phyloP scores from a whole-genome alignment of 2,888 invertebrate genomes.

The Micropterix aruncella region DNA sequence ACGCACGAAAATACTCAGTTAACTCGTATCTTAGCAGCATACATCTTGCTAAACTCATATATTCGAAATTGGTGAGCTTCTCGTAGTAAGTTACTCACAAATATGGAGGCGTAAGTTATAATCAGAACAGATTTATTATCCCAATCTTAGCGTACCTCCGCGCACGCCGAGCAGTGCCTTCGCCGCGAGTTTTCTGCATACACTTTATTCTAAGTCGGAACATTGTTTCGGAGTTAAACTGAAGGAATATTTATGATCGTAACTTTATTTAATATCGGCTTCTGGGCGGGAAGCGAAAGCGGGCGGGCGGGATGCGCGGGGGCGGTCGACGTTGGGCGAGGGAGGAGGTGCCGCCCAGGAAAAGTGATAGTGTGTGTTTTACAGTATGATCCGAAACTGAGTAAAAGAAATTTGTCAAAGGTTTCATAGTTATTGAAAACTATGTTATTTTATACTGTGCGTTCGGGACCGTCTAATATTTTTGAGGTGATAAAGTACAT shows the following conservation, averaged over 20 bases:
- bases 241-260: constrained; percentile 38
- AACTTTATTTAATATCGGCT: constrained; percentile 41
- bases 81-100: no score
- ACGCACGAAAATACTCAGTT: no score
- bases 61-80: no score
- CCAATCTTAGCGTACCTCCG: neutral
- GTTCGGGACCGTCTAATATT: no score
- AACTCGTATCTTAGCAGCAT: no score
- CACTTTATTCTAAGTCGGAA: constrained; percentile 9
- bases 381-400: neutral
- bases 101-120: neutral
- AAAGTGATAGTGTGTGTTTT: neutral
- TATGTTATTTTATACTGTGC: no score
- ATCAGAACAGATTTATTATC: neutral
- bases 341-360: no score
- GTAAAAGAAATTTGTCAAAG: no score
- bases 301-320: neutral
- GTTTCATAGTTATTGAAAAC: no score
- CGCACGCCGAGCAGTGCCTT: neutral
- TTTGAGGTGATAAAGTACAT: no score
- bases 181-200: neutral
- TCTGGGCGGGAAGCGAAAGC: constrained; percentile 15
- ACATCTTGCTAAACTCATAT: no score
- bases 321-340: neutral
- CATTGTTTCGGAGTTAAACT: constrained; percentile 29